Conservation (phyloP, 2,797 vertebrate genomes). For the Chelonia mydas region DNA sequence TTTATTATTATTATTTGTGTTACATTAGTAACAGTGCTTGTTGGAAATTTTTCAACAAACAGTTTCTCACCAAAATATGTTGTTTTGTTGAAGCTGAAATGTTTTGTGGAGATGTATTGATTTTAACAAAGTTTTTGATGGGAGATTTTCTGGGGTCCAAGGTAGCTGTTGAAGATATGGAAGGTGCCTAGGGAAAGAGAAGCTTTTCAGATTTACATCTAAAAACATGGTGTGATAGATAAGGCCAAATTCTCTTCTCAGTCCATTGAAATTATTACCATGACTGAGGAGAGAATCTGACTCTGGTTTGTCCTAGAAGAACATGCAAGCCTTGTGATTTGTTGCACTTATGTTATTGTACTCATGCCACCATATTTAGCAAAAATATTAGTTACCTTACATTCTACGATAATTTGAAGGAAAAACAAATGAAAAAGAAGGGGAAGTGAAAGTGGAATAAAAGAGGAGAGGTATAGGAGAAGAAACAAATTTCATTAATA, state of each 20-base stretch:
- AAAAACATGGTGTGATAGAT: not conserved
- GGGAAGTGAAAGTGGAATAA: not conserved
- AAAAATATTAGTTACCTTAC: not conserved
- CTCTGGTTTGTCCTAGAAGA: not conserved
- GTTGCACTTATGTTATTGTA: not conserved
- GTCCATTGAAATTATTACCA: not conserved
- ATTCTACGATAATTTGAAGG: not conserved
- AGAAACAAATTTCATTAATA: not conserved
- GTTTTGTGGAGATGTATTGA: not conserved
- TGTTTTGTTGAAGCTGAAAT: not conserved
- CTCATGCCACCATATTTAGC: not conserved
- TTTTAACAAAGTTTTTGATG: not conserved
- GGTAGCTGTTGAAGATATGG: not conserved
- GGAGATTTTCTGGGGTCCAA: not conserved
- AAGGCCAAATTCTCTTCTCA: not conserved
- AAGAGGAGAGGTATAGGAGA: not conserved
- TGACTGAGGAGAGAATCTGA: not conserved
- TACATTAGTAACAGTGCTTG: not conserved
- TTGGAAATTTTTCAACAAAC: not conserved
- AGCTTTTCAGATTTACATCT: not conserved
- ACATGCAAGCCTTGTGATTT: not conserved
- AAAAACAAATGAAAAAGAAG: not conserved
- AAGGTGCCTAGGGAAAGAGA: not conserved
- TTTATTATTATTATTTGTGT: not conserved
- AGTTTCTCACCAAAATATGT: not conserved